Evolutionary conservation across 2,888 invertebrate genomes (phyloP).

Genomic region (Ctenicera cuprea): DNA sequence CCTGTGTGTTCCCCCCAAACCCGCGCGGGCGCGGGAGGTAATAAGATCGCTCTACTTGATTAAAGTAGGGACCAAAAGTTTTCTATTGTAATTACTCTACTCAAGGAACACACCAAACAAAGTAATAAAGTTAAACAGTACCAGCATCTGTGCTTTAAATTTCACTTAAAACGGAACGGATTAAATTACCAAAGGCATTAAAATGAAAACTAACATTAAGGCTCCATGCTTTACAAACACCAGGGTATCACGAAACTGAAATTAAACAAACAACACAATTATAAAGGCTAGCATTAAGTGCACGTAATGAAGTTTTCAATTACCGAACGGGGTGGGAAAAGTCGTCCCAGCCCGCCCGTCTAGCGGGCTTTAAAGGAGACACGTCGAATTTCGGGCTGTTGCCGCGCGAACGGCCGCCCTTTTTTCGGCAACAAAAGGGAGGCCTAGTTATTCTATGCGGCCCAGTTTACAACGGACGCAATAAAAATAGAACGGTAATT

Average conservation of each 20-base stretch:
- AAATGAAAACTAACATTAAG: conserved; percentile 51
- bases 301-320: conserved; percentile 50
- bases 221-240: conserved; percentile 41
- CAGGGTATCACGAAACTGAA: conserved; percentile 44
- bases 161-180: conserved; percentile 46
- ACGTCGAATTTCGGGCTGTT: neutral
- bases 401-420: no score
- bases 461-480: conserved; percentile 17
- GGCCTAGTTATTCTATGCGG: neutral
- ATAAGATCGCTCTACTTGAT: conserved; percentile 32
- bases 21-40: no score
- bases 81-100: conserved; percentile 47
- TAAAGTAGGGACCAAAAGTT: conserved; percentile 42
- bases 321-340: conserved; percentile 26
- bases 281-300: conserved; percentile 45
- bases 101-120: conserved; percentile 46
- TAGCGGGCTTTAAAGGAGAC: neutral
- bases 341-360: neutral
- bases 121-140: conserved; percentile 48
- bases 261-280: conserved; percentile 48
- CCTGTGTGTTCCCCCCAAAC: no score
- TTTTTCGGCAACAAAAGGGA: neutral
- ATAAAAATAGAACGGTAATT: conserved; percentile 43
- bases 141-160: conserved; percentile 50
- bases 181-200: conserved; percentile 47